Evolutionary conservation across 2,797 vertebrate species (phyloP).

Genomic region (Rhabdophis nuchalis): DNA sequence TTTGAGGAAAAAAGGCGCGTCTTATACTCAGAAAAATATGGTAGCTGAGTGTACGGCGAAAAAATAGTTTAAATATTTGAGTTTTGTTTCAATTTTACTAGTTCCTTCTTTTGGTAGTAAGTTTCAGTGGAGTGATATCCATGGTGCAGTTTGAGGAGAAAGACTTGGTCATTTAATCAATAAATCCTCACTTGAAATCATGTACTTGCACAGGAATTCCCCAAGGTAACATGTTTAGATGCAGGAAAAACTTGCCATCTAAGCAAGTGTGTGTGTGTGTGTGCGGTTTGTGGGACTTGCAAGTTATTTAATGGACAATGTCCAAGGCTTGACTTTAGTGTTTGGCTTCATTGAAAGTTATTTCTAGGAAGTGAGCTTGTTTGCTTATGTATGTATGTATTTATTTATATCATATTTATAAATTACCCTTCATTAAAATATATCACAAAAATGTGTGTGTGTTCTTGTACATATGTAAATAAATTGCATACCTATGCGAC

Average conservation of each 20-base stretch:
- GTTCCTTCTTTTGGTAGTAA: neutral
- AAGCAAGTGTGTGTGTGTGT: conserved; percentile 9
- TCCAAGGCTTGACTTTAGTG: neutral
- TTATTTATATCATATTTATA: neutral
- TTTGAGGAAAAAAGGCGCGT: too few relatives aligned
- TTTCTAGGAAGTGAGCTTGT: neutral
- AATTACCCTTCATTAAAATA: neutral
- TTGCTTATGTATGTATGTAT: neutral
- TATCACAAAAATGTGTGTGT: neutral
- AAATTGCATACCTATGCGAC: neutral
- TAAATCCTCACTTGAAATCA: neutral
- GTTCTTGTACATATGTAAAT: neutral
- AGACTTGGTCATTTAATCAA: neutral
- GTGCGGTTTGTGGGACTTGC: conserved; percentile 2
- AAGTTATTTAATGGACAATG: conserved; percentile 4
- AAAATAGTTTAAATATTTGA: neutral
- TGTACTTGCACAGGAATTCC: neutral
- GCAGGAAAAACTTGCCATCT: neutral
- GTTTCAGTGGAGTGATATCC: too few relatives aligned
- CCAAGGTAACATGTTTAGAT: neutral
- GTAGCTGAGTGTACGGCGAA: neutral
- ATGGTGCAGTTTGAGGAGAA: neutral
- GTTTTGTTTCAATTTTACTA: neutral
- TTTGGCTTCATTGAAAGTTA: conserved; percentile 4
- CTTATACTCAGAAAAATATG: too few relatives aligned